phyloP scores from a whole-genome alignment of 2,113 vertebrate species.

The Silurus meridionalis region DNA sequence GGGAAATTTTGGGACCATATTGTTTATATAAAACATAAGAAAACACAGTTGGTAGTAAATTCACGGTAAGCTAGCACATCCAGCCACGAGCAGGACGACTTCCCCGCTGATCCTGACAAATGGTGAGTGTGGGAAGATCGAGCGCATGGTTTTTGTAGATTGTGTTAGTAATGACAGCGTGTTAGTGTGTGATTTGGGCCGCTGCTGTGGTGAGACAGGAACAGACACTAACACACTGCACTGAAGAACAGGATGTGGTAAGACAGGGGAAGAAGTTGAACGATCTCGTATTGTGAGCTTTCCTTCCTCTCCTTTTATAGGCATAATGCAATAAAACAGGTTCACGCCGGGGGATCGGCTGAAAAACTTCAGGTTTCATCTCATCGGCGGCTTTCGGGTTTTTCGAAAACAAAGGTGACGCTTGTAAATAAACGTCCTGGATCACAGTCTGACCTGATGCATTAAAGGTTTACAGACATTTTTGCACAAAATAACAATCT shows the following conservation, averaged over 20 bases:
- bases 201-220: neutral
- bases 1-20: neutral
- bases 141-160: too few species aligned
- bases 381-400: neutral
- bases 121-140: neutral
- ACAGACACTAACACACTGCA: neutral
- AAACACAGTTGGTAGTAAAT: neutral
- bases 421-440: neutral
- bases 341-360: neutral
- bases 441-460: too few species aligned
- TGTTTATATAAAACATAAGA: neutral
- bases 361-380: neutral
- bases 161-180: neutral
- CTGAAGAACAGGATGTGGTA: conserved; percentile 12
- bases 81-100: neutral
- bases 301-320: conserved; percentile 28
- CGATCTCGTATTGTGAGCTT: neutral
- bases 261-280: conserved; percentile 1
- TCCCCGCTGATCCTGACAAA: neutral
- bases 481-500: neutral
- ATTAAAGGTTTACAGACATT: neutral
- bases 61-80: neutral
- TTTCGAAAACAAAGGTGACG: neutral
- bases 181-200: neutral
- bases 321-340: neutral